Evolutionary conservation across 2,113 vertebrate species (phyloP), one percentile per base, ranked within the genome.

Genomic region (Plestiodon gilberti): DNA sequence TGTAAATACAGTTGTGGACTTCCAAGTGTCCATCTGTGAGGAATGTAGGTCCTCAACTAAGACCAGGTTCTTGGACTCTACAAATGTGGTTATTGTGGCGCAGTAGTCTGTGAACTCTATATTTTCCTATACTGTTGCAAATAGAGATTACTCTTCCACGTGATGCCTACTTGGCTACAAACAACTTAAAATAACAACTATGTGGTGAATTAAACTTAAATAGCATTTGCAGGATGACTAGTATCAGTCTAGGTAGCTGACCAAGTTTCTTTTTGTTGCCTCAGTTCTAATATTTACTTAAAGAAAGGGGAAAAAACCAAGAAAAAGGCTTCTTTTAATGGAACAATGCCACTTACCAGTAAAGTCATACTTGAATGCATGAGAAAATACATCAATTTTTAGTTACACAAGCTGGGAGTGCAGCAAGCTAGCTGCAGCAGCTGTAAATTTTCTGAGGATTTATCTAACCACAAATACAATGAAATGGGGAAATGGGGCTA

Each of bases 401-500:
- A 95, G 92, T 90, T 94, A 93, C 93, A 91, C 94, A 95, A 94
- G 90, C 95, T 93, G 89, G 93, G 97, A 96, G 95, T 97, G 97
- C 97, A 98, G 98, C 97, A 98, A 97, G 97, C 96, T 97, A 96
- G 94, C 96, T 96, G 95, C 94, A 97, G 97, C 96, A 98, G 97
- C 98, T 97, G 97, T 97, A 97, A 97, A 97, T 95, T 97, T 97
- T 97, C 97, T 96, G 97, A 97, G 96, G 97, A 97, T 98, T 98
- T 98, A 98, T 98, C 95, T 94, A 95, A 99, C 98, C 98, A 97
- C 98, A 99, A 97, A 97, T 98, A 96, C 96, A 97, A 96, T 96
- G 97, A 98, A 98, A 98, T 98, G 97, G 97, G 97, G 98, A 99
- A 99, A 98, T 97, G 96, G 96, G 97, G 95, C 97, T 97, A 96